These are phyloP conservation scores for Uria lomvia DNA, from an alignment of 2,113 vertebrate genomes.

Conservation along the genomic window DNA sequence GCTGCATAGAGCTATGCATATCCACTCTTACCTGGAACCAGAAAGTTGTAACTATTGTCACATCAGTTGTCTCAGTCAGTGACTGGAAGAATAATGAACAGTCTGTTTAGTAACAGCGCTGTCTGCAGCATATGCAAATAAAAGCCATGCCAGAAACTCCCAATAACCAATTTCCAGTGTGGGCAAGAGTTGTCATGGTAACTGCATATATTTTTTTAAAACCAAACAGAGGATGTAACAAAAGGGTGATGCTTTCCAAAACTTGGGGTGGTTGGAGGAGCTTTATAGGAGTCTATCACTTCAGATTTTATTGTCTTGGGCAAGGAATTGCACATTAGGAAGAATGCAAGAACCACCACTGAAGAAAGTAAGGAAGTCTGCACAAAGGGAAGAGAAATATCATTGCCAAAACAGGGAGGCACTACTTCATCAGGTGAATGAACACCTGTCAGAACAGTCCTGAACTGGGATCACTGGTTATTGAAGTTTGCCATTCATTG, in stretches of 20 bases:
- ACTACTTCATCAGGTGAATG: neutral
- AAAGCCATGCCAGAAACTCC: slow-evolving; percentile 25
- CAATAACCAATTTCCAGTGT: neutral
- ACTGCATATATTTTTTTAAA: neutral
- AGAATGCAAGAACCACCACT: neutral
- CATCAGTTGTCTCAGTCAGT: neutral
- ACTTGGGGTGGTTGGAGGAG: neutral
- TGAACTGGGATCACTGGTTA: neutral
- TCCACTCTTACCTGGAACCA: neutral
- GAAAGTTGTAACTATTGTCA: neutral
- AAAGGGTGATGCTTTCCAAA: neutral
- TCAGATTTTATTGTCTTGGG: neutral
- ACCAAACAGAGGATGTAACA: neutral
- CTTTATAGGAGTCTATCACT: neutral
- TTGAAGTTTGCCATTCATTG: neutral
- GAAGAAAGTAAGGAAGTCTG: neutral
- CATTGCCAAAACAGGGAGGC: neutral
- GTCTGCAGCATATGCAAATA: neutral
- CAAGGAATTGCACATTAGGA: neutral
- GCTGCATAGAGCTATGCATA: neutral
- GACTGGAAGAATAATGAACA: slow-evolving; percentile 33
- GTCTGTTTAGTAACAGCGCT: slow-evolving; percentile 53
- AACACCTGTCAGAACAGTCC: neutral
- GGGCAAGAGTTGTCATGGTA: slow-evolving; percentile 24
- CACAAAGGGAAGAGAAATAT: neutral